These are phyloP conservation scores for Drosophila neutralis DNA, from an alignment of 2,888 invertebrate species.

Conservation along the genomic window DNA sequence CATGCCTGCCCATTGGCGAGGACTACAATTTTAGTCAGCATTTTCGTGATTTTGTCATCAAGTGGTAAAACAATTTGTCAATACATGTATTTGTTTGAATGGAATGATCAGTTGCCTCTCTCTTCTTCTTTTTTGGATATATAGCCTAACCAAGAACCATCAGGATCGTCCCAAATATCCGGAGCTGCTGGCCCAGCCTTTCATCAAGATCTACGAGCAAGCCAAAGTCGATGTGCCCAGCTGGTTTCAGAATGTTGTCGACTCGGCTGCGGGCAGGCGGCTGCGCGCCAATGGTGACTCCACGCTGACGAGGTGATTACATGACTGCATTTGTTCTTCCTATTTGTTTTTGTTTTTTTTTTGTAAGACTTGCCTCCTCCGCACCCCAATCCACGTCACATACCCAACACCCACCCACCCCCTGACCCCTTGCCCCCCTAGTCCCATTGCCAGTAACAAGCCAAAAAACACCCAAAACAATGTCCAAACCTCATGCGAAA, in stretches of 20 bases:
- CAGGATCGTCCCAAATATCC: slow-evolving; percentile 97
- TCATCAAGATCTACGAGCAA: slow-evolving; percentile 92
- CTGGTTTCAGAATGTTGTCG: slow-evolving; percentile 91
- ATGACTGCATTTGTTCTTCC: neutral
- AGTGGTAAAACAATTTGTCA: slow-evolving; percentile 88
- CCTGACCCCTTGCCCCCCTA: neutral
- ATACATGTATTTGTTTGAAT: neutral
- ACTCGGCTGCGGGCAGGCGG: slow-evolving; percentile 85
- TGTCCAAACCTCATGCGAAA: neutral
- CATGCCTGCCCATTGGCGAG: slow-evolving; percentile 91
- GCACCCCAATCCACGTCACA: neutral
- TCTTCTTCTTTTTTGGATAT: neutral
- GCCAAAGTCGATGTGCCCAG: slow-evolving; percentile 90
- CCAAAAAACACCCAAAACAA: neutral
- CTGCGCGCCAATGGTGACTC: slow-evolving; percentile 68
- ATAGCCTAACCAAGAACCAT: slow-evolving; percentile 96
- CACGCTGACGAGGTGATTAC: slow-evolving; percentile 82
- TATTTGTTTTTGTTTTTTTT: neutral
- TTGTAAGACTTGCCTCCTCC: neutral
- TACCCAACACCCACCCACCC: slow-evolving; percentile 6
- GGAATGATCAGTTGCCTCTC: neutral
- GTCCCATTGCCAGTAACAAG: neutral
- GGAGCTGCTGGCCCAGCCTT: slow-evolving; percentile 94
- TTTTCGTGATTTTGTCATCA: slow-evolving; percentile 95
- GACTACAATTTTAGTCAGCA: slow-evolving; percentile 89